These are phyloP conservation scores for Lampropteryx suffumata DNA, from an alignment of 2,888 invertebrate genomes.

Conservation along the genomic window DNA sequence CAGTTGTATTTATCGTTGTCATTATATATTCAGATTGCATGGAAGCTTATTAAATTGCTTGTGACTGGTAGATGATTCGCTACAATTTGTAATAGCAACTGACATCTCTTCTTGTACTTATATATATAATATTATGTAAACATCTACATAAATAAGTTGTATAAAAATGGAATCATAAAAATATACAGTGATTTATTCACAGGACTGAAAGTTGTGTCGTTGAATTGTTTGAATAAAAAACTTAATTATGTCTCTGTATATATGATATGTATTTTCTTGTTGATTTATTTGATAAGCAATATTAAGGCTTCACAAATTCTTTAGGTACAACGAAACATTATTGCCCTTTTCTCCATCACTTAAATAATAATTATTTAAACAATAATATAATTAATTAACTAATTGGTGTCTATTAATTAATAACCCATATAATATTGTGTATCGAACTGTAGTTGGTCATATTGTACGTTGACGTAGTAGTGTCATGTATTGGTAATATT, in stretches of 20 bases:
- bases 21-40: constrained; percentile 53
- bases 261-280: constrained; percentile 74
- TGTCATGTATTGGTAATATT: constrained; percentile 64
- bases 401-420: constrained; percentile 76
- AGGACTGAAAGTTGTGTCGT: constrained; percentile 82
- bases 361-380: constrained; percentile 49
- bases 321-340: constrained; percentile 70
- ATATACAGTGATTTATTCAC: constrained; percentile 79
- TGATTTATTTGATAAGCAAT: constrained; percentile 77
- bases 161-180: constrained; percentile 34
- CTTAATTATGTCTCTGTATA: constrained; percentile 66
- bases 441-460: constrained; percentile 50
- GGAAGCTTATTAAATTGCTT: constrained; percentile 61
- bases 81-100: constrained; percentile 34
- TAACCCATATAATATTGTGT: constrained; percentile 42
- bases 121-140: no score
- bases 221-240: constrained; percentile 73
- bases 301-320: constrained; percentile 47
- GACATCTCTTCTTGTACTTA: constrained; percentile 36
- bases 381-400: constrained; percentile 58
- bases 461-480: constrained; percentile 69
- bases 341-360: constrained; percentile 56
- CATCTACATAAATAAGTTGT: constrained; percentile 42
- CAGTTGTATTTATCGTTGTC: constrained; percentile 40
- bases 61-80: constrained; percentile 58